Evolutionary conservation across 1,140 invertebrate species (phyloP), one percentile per base, ranked within the genome.

Genomic region (Drosophila nebulosa): DNA sequence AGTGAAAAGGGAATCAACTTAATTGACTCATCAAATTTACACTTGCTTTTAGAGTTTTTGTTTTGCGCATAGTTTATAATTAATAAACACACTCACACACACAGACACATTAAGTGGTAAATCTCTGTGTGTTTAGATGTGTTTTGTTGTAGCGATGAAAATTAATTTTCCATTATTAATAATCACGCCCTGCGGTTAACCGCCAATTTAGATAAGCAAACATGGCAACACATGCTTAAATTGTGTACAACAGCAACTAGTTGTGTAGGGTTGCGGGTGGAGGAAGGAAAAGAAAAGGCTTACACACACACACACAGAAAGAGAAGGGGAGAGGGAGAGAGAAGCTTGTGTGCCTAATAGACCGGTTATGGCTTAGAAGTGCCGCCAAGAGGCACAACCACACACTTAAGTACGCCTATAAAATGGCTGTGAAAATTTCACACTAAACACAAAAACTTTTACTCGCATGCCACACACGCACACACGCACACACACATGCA

Each of bases 391-490:
- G 83, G 83, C 74, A 79, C 59, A 77, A 75, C 69, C 83, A 32
- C 30, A 32, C 81, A 86, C 83, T 86, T 86, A 78, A 86, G 79
- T 86, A 80, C 71, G 83, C 75, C 78, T 86, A 88, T 83, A 88
- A 86, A 86, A 88, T 88, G 78, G 64, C 83, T 88, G 71, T 88
- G 83, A 75, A 79, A 88, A 64, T 88, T 88, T 88, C 84, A 88
- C 83, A 88, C 83, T 83, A 89, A 32, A 32, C 30, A 88, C 39
- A 46, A 46, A 78, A 88, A 88, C 65, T 88, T 89, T 88, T 57
- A 64, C 79, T 74, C 65, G 24, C 52, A 58, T 51, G 53, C 64
- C 63, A 32, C 27, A 30, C 7, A 30, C 27, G 10, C 7, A 10
- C 27, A 30, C 27, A 30, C 6, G 10, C 30, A 51, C 27, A 10